Evolutionary conservation across 1,140 invertebrate species (phyloP).

Genomic region (Trigoniulus corallinus): DNA sequence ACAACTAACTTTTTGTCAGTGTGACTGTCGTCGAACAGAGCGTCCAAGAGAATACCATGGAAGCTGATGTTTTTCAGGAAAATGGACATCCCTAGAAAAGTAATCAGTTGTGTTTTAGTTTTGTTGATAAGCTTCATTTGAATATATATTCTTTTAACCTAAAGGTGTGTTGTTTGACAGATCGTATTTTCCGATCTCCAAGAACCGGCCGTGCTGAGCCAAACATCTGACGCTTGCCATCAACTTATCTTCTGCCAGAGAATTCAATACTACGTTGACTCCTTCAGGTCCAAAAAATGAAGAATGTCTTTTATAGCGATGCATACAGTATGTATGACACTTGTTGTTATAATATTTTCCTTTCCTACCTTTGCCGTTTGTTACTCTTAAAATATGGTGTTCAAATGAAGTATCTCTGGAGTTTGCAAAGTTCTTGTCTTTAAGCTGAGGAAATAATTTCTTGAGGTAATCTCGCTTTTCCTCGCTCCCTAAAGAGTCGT

Average conservation of each 20-base stretch:
- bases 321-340: background rate
- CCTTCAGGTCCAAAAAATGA: too few species aligned
- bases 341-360: background rate
- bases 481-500: conserved; percentile 44
- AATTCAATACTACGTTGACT: conserved; percentile 85
- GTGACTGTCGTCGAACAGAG: conserved; percentile 30
- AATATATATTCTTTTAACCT: conserved; percentile 19
- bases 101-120: conserved; percentile 1
- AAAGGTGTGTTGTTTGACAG: conserved; percentile 72
- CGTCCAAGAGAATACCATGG: conserved; percentile 39
- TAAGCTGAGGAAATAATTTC: conserved; percentile 64
- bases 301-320: too few species aligned
- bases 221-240: conserved; percentile 80
- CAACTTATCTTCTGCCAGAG: conserved; percentile 78
- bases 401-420: conserved; percentile 85
- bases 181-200: conserved; percentile 95
- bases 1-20: conserved; percentile 25
- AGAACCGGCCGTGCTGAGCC: conserved; percentile 73
- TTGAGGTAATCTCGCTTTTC: conserved; percentile 80
- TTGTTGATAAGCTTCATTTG: background rate
- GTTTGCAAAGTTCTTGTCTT: conserved; percentile 68
- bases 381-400: conserved; percentile 57
- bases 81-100: conserved; percentile 31
- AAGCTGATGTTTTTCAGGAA: conserved; percentile 39
- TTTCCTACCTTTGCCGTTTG: conserved; percentile 36